Evolutionary conservation across 2,888 invertebrate species (phyloP), one percentile per base, ranked within the genome.

Genomic region (Cyrtodaria siliqua): DNA sequence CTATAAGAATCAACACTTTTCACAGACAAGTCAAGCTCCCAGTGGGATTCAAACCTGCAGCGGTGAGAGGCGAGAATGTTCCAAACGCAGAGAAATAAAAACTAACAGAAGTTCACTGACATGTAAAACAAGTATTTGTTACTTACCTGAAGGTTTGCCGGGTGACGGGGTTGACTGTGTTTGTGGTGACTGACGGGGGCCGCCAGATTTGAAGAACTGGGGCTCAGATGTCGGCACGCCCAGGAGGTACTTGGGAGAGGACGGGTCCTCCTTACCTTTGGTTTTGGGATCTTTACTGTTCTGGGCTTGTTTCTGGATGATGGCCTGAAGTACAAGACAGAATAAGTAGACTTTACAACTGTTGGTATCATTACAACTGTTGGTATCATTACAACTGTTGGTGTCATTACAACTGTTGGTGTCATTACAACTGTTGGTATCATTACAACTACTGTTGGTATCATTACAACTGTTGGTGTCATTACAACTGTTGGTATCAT

Each of bases 291-390:
- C 67, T 40, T 66, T 69, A 33, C 33, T 8, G 42, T 68, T 68
- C 66, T 87, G 83, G 26, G 79, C 81, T 55, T 87, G 85, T 60
- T 95, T 92, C 83, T 91, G 91, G 86, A 92, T 91, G 24, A 92
- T 92, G 8, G 92, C 88, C 87, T 88, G 69, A 1, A 74, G 52
- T 40, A 40, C 20, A 38, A 67, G 53, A 53, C 33, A 55, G 33
- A 8, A 33, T 33, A 33, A 12, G 33, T 33, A 33, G 33, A 33
- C 33, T 8, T 33, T 33, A 33, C 12, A 33, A 33, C n/a, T n/a
- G n/a, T n/a, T n/a, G n/a, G n/a, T n/a, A n/a, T n/a, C n/a, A n/a
- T n/a, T n/a, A n/a, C n/a, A n/a, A n/a, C n/a, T n/a, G n/a, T n/a
- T n/a, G n/a, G n/a, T n/a, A n/a, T n/a, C n/a, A n/a, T n/a, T n/a